These are phyloP conservation scores for Micropterix aruncella DNA, from an alignment of 2,888 invertebrate genomes.

Conservation along the genomic window DNA sequence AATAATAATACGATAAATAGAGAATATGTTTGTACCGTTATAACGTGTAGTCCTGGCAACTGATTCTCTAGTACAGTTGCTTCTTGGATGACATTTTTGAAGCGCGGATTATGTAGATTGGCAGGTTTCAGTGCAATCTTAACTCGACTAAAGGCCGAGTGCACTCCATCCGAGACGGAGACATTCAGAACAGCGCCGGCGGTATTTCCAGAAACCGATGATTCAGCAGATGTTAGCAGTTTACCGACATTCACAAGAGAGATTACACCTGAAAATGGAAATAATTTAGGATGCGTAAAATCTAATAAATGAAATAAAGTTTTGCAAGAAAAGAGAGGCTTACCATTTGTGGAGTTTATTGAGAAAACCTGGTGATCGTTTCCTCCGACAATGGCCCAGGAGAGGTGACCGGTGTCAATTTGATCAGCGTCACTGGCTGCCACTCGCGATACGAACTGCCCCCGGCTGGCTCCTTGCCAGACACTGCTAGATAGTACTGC, in stretches of 20 bases:
- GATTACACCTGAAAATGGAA: slow-evolving; percentile 36
- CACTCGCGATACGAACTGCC: slow-evolving; percentile 78
- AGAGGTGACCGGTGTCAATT: slow-evolving; percentile 57
- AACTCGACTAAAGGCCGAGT: slow-evolving; percentile 74
- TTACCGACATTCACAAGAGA: slow-evolving; percentile 55
- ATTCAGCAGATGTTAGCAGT: neutral
- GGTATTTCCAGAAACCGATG: slow-evolving; percentile 45
- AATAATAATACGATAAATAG: no score
- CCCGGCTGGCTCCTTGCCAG: slow-evolving; percentile 69
- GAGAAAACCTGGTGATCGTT: slow-evolving; percentile 64
- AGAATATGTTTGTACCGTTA: slow-evolving; percentile 49
- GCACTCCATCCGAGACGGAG: slow-evolving; percentile 91
- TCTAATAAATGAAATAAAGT: neutral
- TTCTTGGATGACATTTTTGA: slow-evolving; percentile 64
- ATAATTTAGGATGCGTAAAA: slow-evolving; percentile 1
- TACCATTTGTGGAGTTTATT: slow-evolving; percentile 35
- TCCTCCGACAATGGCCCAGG: slow-evolving; percentile 71
- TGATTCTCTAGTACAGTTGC: slow-evolving; percentile 72
- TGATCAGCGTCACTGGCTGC: slow-evolving; percentile 81
- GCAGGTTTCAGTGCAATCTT: slow-evolving; percentile 66
- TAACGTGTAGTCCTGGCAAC: slow-evolving; percentile 58
- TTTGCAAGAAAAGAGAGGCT: neutral
- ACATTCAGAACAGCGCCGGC: slow-evolving; percentile 66
- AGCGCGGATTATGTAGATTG: slow-evolving; percentile 67
- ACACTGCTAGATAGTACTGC: slow-evolving; percentile 63